Evolutionary conservation across 2,113 vertebrate genomes (phyloP).

Genomic region (Triplophysa tibetana): DNA sequence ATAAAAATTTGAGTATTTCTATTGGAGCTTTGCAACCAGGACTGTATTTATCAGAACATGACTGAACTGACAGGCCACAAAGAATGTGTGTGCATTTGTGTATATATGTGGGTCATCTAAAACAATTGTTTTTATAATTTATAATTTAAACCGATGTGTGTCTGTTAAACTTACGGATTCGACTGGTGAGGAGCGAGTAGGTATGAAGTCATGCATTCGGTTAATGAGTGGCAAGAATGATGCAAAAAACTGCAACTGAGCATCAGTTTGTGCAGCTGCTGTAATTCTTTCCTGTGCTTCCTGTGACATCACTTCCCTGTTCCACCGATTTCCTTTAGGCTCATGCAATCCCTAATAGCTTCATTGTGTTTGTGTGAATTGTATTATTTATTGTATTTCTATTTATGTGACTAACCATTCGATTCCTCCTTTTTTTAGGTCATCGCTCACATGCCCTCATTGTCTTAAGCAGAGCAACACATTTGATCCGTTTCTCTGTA

Average conservation of each 20-base stretch:
- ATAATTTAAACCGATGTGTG: no score
- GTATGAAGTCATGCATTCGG: background rate
- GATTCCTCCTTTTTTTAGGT: slow-evolving; percentile 71
- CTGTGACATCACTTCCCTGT: slow-evolving; percentile 33
- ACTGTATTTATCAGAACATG: no score
- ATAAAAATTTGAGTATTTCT: background rate
- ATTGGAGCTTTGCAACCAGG: background rate
- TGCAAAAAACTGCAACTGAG: slow-evolving; percentile 44
- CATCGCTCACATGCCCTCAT: slow-evolving; percentile 93
- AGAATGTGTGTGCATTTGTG: no score
- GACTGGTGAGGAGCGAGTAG: slow-evolving; percentile 5
- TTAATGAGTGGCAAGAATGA: slow-evolving; percentile 32
- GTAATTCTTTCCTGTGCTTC: slow-evolving; percentile 15
- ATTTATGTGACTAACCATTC: background rate
- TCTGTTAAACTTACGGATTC: no score
- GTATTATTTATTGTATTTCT: background rate
- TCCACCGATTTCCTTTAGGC: background rate
- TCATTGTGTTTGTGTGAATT: background rate
- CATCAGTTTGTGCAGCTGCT: background rate
- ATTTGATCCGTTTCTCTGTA: slow-evolving; percentile 93
- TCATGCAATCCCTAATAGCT: background rate
- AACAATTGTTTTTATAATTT: no score
- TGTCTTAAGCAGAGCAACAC: slow-evolving; percentile 97
- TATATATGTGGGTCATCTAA: no score
- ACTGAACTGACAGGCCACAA: no score